These are phyloP conservation scores for Dreissena rostriformis DNA, from an alignment of 1,140 invertebrate genomes.

Conservation along the genomic window DNA sequence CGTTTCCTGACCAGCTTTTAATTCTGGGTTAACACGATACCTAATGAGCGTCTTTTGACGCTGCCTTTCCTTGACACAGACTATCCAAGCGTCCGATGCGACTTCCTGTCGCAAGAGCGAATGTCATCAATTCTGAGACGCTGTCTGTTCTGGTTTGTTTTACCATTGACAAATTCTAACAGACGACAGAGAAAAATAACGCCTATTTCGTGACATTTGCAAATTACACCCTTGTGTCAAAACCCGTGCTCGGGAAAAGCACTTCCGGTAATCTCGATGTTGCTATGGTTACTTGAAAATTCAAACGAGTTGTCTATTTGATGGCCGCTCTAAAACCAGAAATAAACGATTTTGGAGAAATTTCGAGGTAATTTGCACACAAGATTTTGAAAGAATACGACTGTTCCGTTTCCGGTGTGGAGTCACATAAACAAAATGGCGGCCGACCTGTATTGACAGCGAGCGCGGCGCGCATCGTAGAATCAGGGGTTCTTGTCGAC, in stretches of 20 bases:
- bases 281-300: constrained; percentile 49
- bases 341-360: constrained; percentile 49
- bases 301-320: constrained; percentile 49
- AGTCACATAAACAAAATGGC: too few species aligned
- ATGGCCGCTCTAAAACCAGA: constrained; percentile 52
- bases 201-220: constrained; percentile 51
- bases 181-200: constrained; percentile 56
- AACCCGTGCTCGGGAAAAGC: constrained; percentile 55
- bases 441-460: too few species aligned
- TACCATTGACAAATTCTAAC: constrained; percentile 53
- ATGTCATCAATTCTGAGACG: constrained; percentile 47
- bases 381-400: constrained; percentile 46
- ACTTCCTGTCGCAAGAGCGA: constrained; percentile 46
- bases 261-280: constrained; percentile 48
- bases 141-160: constrained; percentile 55
- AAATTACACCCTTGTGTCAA: constrained; percentile 54
- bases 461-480: too few species aligned
- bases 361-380: constrained; percentile 48
- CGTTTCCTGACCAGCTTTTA: too few species aligned
- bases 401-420: constrained; percentile 34
- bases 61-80: constrained; percentile 50
- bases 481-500: too few species aligned
- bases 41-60: constrained; percentile 24
- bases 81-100: constrained; percentile 53
- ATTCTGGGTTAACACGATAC: not conserved